phyloP scores from a whole-genome alignment of 2,888 invertebrate genomes.

The Boloria selene region DNA sequence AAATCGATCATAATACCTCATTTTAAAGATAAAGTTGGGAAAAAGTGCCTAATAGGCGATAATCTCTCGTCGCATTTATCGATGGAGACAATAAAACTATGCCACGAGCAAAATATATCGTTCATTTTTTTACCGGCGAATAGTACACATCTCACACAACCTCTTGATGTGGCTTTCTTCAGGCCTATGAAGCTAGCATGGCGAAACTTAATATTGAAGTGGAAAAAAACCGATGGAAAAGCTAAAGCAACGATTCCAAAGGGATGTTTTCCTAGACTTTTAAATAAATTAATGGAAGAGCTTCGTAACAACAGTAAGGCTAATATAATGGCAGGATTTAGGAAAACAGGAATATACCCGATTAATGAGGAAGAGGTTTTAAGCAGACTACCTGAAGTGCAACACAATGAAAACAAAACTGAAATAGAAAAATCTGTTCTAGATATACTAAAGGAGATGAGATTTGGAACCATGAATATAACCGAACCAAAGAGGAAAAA shows the following conservation, averaged over 20 bases:
- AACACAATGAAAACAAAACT: no score
- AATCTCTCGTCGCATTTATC: neutral
- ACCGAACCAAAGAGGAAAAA: no score
- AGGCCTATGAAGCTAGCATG: conserved; percentile 44
- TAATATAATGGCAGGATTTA: conserved; percentile 19
- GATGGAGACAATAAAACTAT: conserved; percentile 32
- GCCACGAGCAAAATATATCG: conserved; percentile 44
- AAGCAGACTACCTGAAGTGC: no score
- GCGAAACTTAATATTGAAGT: conserved; percentile 41
- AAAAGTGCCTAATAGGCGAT: no score
- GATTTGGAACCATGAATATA: no score
- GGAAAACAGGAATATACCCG: conserved; percentile 18
- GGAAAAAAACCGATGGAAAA: conserved; percentile 30
- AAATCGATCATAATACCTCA: neutral
- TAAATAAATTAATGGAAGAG: conserved; percentile 7
- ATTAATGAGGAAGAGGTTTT: conserved; percentile 13
- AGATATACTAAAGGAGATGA: no score
- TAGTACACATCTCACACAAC: conserved; percentile 28
- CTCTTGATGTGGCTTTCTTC: conserved; percentile 48
- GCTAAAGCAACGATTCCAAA: conserved; percentile 17
- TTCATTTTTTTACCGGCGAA: conserved; percentile 47
- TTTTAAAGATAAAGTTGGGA: no score
- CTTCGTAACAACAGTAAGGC: neutral
- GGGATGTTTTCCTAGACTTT: conserved; percentile 21
- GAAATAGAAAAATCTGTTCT: no score